A percentile compares a stretch with the other conserved stretches of the same genome.
These are phyloP conservation scores for Tetramorium alpestre DNA, from an alignment of 1,140 invertebrate species.

Conservation along the genomic window DNA sequence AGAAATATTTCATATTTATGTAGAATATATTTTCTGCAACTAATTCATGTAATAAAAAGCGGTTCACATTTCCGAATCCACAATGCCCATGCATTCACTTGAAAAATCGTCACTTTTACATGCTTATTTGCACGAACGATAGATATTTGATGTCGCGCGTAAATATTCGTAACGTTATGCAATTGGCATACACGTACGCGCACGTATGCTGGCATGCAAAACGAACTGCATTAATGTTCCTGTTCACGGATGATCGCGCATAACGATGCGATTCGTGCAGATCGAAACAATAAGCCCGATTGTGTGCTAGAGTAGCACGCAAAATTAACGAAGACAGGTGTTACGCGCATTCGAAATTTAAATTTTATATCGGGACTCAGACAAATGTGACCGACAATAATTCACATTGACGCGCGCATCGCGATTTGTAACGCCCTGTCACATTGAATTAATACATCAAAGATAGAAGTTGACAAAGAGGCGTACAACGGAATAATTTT, in stretches of 20 bases:
- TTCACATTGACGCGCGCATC: conserved; percentile 11
- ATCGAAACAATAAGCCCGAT: conserved; percentile 39
- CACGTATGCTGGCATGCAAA: background rate
- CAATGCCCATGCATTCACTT: background rate
- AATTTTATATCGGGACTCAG: background rate
- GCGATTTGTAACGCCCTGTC: conserved; percentile 25
- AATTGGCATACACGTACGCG: background rate
- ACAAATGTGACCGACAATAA: conserved; percentile 26
- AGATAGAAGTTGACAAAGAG: conserved; percentile 18
- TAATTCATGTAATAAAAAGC: background rate
- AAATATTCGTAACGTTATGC: conserved; percentile 50
- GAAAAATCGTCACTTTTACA: conserved; percentile 33
- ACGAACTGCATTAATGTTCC: conserved; percentile 39
- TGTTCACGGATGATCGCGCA: conserved; percentile 37
- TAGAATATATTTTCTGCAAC: background rate
- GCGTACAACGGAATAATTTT: conserved; percentile 35
- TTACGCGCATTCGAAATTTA: conserved; percentile 19
- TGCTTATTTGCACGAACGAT: conserved; percentile 1
- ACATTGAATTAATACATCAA: conserved; percentile 29
- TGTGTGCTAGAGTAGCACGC: background rate
- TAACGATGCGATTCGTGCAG: conserved; percentile 45
- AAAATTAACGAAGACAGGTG: conserved; percentile 54
- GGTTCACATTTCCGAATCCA: background rate
- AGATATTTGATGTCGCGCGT: conserved; percentile 31
- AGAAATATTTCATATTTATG: background rate